phyloP scores from a whole-genome alignment of 2,113 vertebrate species.

The Cardinalis cardinalis region DNA sequence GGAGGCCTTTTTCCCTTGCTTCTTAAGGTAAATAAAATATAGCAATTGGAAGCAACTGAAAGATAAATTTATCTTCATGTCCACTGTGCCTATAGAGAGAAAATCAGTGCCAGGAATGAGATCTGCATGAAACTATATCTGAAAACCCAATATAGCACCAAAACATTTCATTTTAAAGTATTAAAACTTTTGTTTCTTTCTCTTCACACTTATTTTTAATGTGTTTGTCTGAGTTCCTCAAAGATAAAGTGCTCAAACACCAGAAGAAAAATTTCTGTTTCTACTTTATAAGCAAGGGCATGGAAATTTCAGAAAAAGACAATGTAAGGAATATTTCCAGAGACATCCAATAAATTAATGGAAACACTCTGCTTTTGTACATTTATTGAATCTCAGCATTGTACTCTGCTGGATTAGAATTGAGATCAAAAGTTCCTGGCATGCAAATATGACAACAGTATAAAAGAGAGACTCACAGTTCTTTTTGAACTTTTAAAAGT shows the following conservation, averaged over 20 bases:
- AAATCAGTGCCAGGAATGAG: neutral
- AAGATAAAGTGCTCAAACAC: neutral
- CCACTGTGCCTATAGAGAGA: neutral
- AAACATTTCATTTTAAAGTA: neutral
- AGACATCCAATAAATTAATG: neutral
- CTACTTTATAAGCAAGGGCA: neutral
- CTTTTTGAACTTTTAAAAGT: neutral
- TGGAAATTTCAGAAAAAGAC: neutral
- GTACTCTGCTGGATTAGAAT: neutral
- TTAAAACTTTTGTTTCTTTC: neutral
- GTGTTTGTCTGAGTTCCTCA: neutral
- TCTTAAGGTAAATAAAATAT: constrained; percentile 10
- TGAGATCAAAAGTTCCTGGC: neutral
- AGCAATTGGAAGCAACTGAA: neutral
- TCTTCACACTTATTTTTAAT: neutral
- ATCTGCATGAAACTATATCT: neutral
- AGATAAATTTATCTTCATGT: neutral
- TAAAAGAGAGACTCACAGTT: neutral
- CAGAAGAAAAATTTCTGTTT: neutral
- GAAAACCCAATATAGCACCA: neutral
- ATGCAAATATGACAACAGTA: neutral
- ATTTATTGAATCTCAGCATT: neutral
- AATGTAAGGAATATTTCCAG: neutral
- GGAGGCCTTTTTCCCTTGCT: neutral
- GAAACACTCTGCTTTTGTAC: neutral